Evolutionary conservation across 2,888 invertebrate species (phyloP).

Genomic region (Rhaphigaster nebulosa): DNA sequence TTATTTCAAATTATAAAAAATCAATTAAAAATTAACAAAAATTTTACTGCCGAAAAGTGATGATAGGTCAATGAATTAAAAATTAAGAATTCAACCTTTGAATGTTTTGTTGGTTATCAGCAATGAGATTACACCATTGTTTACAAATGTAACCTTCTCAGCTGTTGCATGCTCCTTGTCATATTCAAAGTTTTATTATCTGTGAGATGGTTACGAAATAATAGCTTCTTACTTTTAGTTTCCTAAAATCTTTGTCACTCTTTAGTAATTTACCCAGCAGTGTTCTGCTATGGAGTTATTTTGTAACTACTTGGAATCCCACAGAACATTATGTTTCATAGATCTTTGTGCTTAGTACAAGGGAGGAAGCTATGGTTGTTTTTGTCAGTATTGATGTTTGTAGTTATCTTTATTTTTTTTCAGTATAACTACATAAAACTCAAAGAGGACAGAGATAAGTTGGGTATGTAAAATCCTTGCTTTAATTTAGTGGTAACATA

Average conservation of each 20-base stretch:
- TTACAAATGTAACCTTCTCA: slow-evolving; percentile 32
- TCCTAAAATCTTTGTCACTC: background rate
- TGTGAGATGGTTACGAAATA: background rate
- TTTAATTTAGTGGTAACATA: background rate
- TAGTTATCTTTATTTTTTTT: slow-evolving; percentile 68
- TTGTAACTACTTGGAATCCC: background rate
- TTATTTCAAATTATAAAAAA: background rate
- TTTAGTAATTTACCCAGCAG: background rate
- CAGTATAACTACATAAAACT: slow-evolving; percentile 68
- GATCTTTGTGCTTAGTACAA: slow-evolving; percentile 57
- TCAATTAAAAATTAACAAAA: background rate
- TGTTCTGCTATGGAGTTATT: slow-evolving; percentile 52
- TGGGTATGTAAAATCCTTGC: slow-evolving; percentile 67
- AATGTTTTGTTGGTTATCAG: background rate
- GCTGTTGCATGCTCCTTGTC: slow-evolving; percentile 15
- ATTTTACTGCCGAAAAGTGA: background rate
- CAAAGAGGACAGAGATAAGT: slow-evolving; percentile 68
- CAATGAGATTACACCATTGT: background rate
- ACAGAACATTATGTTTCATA: slow-evolving; percentile 57
- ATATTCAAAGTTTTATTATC: background rate
- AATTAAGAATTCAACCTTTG: background rate
- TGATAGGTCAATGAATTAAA: background rate
- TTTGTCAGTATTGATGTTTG: slow-evolving; percentile 67
- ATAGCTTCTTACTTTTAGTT: background rate
- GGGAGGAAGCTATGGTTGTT: slow-evolving; percentile 65